A percentile compares a stretch with the other conserved stretches of the same genome.
Evolutionary conservation across 2,888 invertebrate species (phyloP).

Genomic region (Tachina fera): DNA sequence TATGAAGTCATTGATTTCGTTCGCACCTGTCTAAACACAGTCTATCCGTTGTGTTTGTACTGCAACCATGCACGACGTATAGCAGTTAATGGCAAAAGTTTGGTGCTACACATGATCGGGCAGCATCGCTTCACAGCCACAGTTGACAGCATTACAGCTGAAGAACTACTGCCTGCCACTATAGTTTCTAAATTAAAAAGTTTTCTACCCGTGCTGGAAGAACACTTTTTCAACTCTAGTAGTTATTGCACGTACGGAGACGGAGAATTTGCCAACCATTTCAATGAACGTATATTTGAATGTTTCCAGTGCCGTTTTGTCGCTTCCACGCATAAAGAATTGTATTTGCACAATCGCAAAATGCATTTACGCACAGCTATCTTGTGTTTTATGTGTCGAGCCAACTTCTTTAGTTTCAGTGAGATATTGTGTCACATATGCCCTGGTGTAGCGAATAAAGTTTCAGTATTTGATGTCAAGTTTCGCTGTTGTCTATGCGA

Average conservation of each 20-base stretch:
- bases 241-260: slow-evolving; percentile 87
- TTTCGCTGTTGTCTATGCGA: slow-evolving; percentile 93
- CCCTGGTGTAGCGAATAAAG: slow-evolving; percentile 87
- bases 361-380: slow-evolving; percentile 93
- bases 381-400: slow-evolving; percentile 93
- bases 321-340: slow-evolving; percentile 91
- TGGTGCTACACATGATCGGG: slow-evolving; percentile 90
- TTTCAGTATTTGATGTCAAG: slow-evolving; percentile 84
- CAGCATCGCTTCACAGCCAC: slow-evolving; percentile 92
- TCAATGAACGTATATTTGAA: slow-evolving; percentile 88
- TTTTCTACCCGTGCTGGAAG: slow-evolving; percentile 84
- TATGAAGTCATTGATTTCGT: slow-evolving; percentile 88
- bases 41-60: slow-evolving; percentile 89
- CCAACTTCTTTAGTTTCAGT: slow-evolving; percentile 93
- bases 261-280: slow-evolving; percentile 79
- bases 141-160: slow-evolving; percentile 90
- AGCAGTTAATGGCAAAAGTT: slow-evolving; percentile 91
- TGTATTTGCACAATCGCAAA: slow-evolving; percentile 93
- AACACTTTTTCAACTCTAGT: slow-evolving; percentile 88
- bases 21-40: slow-evolving; percentile 88
- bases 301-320: slow-evolving; percentile 93
- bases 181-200: slow-evolving; percentile 87
- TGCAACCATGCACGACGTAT: slow-evolving; percentile 94
- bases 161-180: slow-evolving; percentile 88
- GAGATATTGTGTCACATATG: slow-evolving; percentile 94